Evolutionary conservation across 2,113 vertebrate genomes (phyloP).

Genomic region (Salvelinus sp.): DNA sequence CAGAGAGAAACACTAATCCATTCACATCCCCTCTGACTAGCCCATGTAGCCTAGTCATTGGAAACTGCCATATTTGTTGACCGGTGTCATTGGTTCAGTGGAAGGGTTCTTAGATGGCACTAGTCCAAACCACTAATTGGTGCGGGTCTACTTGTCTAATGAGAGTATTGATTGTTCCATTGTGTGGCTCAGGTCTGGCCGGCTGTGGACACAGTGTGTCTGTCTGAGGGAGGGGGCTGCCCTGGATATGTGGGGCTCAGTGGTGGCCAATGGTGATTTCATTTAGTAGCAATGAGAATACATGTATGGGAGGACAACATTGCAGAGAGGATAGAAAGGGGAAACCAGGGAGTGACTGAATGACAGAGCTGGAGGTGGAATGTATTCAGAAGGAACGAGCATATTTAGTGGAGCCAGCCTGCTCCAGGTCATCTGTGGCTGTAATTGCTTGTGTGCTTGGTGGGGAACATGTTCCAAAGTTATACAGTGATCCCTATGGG

Average conservation of each 20-base stretch:
- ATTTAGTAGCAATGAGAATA: no score
- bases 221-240: background rate
- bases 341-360: background rate
- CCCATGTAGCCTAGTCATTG: no score
- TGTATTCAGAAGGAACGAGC: background rate
- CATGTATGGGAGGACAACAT: no score
- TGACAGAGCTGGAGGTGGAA: background rate
- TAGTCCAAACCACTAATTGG: constrained; percentile 50
- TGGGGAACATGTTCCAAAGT: background rate
- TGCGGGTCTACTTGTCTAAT: constrained; percentile 44
- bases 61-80: no score
- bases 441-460: background rate
- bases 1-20: no score
- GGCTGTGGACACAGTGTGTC: constrained; percentile 31
- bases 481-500: background rate
- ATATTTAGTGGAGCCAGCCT: no score
- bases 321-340: no score
- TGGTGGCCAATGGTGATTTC: background rate
- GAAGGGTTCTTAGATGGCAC: constrained; percentile 13
- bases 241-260: constrained; percentile 3
- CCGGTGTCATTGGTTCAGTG: no score
- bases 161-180: constrained; percentile 48
- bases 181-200: constrained; percentile 22
- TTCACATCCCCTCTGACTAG: no score
- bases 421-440: background rate